Conservation (phyloP, 1,140 invertebrate genomes). For the Solenopsis invicta region DNA sequence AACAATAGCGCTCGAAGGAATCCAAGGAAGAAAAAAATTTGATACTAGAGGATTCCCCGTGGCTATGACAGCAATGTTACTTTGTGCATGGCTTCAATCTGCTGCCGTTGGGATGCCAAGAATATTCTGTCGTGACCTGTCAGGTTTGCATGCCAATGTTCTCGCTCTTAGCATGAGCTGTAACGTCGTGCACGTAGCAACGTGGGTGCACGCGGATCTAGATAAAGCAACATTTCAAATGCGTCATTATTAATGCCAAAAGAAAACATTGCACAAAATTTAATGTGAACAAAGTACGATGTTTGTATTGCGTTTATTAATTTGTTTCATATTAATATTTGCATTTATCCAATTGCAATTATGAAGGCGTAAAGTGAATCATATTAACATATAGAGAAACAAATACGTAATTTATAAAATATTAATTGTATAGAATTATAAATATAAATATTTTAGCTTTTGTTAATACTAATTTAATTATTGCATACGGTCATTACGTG, state of each 20-base stretch:
- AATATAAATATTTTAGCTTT: neutral
- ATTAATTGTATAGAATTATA: neutral
- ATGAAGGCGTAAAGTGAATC: slow-evolving; percentile 1
- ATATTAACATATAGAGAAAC: neutral
- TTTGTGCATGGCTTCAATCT: slow-evolving; percentile 64
- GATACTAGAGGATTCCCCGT: slow-evolving; percentile 20
- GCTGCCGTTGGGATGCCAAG: slow-evolving; percentile 51
- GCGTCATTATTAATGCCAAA: slow-evolving; percentile 4
- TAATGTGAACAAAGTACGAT: neutral
- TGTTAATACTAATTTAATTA: slow-evolving; percentile 2
- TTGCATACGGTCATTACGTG: neutral
- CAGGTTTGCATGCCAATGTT: slow-evolving; percentile 71
- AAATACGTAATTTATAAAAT: slow-evolving; percentile 8
- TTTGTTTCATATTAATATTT: neutral
- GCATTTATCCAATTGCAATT: slow-evolving; percentile 8
- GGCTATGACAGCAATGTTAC: slow-evolving; percentile 40
- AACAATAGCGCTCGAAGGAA: slow-evolving; percentile 37
- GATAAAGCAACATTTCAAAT: slow-evolving; percentile 17
- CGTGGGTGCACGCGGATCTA: slow-evolving; percentile 46
- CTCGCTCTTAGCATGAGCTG: slow-evolving; percentile 49
- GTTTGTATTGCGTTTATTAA: neutral
- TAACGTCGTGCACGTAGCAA: slow-evolving; percentile 43
- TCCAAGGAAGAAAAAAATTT: slow-evolving; percentile 17
- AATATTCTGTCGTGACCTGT: slow-evolving; percentile 73
- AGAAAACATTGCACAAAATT: neutral